Percentiles rank a stretch among this genome's conserved stretches.
Conservation (phyloP, 2,113 vertebrate genomes). For the Neodontobutis hainanensis region DNA sequence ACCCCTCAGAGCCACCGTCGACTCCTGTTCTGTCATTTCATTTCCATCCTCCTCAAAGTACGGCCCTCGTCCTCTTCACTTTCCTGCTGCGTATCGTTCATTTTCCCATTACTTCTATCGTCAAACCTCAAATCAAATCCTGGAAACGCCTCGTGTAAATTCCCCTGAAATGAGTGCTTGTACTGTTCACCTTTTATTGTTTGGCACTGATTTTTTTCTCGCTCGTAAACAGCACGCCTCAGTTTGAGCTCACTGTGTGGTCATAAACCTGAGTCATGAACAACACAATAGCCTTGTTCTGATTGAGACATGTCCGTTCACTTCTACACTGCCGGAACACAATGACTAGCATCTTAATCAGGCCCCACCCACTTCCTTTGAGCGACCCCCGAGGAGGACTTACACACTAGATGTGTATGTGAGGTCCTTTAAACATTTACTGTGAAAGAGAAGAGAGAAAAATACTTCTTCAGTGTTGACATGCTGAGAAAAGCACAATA, state of each 20-base stretch:
- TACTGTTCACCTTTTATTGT: constrained; percentile 49
- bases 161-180: constrained; percentile 36
- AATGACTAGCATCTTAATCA: constrained; percentile 45
- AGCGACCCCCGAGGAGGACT: constrained; percentile 44
- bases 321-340: constrained; percentile 4
- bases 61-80: too few relatives aligned
- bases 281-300: not conserved
- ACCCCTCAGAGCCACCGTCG: constrained; percentile 24
- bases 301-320: not conserved
- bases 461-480: not conserved
- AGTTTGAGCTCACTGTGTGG: constrained; percentile 37
- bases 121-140: constrained; percentile 9
- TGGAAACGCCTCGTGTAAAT: constrained; percentile 38
- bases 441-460: constrained; percentile 63
- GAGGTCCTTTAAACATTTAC: too few relatives aligned
- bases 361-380: constrained; percentile 59
- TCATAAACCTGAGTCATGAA: constrained; percentile 2
- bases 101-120: not conserved
- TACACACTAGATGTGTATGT: constrained; percentile 51
- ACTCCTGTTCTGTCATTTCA: constrained; percentile 29
- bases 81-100: not conserved
- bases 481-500: too few relatives aligned
- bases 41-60: not conserved
- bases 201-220: constrained; percentile 20
- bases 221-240: constrained; percentile 48